Evolutionary conservation across 2,113 vertebrate genomes (phyloP), one percentile per base, ranked within the genome.

Genomic region (Edolisoma coerulescens): DNA sequence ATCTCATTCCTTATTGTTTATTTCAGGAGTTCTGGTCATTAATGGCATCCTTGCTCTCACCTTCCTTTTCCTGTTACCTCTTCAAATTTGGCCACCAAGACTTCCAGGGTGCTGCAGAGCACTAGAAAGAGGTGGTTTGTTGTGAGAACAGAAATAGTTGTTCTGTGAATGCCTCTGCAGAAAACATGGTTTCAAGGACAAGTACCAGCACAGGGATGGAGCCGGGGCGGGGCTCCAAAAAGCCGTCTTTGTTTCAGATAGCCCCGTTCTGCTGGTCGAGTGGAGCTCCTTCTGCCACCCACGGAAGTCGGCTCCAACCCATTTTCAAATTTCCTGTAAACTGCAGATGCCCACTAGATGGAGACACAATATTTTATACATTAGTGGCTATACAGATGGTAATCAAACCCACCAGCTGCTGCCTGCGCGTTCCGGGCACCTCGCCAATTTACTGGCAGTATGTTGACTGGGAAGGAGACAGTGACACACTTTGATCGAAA

Each of bases 401-500:
- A 82, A 97, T 96, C 94, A 96, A 94, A 94, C 84, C 79, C 90
- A 96, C 94, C 96, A 97, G 94, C 93, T 97, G 95, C 96, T 91
- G 93, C 89, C 84, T 90, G 79, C 76, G 54, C 74, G 57, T 94
- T 86, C 95, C 0, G 21, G 96, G 97, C 95, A 90, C 45, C 76
- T 93, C 75, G 96, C 96, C 96, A 97, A 56, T 80, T 96, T 95
- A 39, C 90, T 94, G 94, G 94, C 94, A 96, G 90, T 77, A 87
- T 95, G 95, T 97, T 95, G 95, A 96, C 90, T 97, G 93, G 94
- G 93, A 97, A 96, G 95, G 91, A 95, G 94, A 96, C 94, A 97
- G 96, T 96, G 94, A 93, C 94, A 96, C 90, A 89, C 94, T 97
- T 97, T 97, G 96, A 97, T 97, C 81, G 92, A 96, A 96, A 96